Base-by-base conservation (phyloP, 2,888 invertebrate species). In the Gortyna flavago region DNA sequence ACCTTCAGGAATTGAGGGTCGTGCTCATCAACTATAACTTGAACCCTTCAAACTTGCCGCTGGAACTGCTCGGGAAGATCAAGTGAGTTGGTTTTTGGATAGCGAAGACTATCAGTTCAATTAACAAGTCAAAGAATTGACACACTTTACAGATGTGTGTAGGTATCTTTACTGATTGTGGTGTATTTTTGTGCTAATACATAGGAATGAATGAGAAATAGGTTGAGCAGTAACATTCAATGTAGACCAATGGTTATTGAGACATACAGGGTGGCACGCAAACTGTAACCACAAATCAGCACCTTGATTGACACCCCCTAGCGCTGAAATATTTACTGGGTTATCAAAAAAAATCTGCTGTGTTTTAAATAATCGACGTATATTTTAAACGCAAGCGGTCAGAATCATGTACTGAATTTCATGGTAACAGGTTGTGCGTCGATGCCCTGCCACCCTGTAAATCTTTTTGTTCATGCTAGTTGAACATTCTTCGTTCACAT, bases 1-100 rank as follows among this genome's bases (percentile, higher is more conserved):
- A 95, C 0, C 87, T 98, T 0, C 95, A 96, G 72, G 95, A 94
- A 61, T 88, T 98, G 6, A 96, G 94, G 70, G 93, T 98, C 3
- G 97, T 97, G 0, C 97, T 98, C 70, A 93, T 98, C 51, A 98
- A 98, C 0, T 97, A 97, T 0, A 97, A 98, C 87, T 93, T 98
- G 0, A 97, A 97, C 89, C 95, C 97, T 0, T 95, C 96, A 0
- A 97, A 97, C 21, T 90, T 97, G 66, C 97, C 97, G 0, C 89
- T 97, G 61, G 97, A 97, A 2, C 93, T 97, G 69, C 94, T 98
- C 0, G 95, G 95, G 9, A 97, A 95, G 83, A 96, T 97, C 48
- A 97, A 96, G 97, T 97, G 86, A 90, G 93, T 87, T 44, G 29
- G 61, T 51, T 29, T 13, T 1, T 59, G 57, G 1, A 29, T 29